Percentiles rank a stretch among this genome's conserved stretches.
Evolutionary conservation across 2,113 vertebrate species (phyloP).

Genomic region (Mellivora capensis): DNA sequence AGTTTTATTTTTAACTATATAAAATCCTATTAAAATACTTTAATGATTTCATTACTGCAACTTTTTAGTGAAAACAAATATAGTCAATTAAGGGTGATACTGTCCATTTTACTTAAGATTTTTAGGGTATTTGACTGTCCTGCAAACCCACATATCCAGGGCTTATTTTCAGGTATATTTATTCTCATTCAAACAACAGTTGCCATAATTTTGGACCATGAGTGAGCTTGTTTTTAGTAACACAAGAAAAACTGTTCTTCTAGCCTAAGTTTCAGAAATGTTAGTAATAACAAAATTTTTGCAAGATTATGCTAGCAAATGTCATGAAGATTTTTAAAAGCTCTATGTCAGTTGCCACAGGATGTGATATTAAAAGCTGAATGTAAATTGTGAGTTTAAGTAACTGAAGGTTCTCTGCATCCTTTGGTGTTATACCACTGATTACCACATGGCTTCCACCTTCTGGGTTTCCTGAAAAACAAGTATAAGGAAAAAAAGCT

Average conservation of each 20-base stretch:
- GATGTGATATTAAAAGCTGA: background rate
- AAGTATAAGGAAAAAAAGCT: background rate
- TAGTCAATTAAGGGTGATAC: background rate
- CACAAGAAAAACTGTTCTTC: background rate
- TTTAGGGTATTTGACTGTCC: background rate
- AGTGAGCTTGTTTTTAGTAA: conserved; percentile 37
- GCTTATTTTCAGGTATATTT: background rate
- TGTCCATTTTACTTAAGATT: conserved; percentile 38
- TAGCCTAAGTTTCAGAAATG: background rate
- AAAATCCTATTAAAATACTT: background rate
- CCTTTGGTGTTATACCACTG: background rate
- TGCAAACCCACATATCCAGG: conserved; percentile 3
- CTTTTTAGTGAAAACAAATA: conserved; percentile 56
- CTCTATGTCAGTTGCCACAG: background rate
- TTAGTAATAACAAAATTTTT: conserved; percentile 9
- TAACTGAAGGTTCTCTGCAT: background rate
- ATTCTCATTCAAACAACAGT: background rate
- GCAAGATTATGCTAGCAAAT: background rate
- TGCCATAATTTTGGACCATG: conserved; percentile 11
- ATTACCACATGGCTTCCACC: background rate
- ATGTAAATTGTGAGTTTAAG: background rate
- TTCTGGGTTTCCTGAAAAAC: background rate
- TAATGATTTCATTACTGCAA: background rate
- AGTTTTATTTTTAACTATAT: conserved; percentile 6
- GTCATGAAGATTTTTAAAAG: background rate